Evolutionary conservation across 1,140 invertebrate genomes (phyloP).

Genomic region (Aphis craccivora): DNA sequence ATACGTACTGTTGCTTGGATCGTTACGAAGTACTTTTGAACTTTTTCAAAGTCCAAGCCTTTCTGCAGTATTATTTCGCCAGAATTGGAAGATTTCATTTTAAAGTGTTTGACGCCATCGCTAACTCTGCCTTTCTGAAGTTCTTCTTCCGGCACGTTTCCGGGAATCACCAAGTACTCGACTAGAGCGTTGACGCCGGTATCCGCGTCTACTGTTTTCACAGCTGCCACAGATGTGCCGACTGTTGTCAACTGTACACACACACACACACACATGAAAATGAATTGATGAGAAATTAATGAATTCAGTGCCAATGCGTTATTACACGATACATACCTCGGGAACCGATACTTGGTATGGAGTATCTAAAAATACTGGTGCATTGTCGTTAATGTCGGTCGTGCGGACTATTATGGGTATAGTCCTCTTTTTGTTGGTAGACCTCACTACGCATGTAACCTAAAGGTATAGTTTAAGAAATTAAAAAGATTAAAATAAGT

Average conservation of each 20-base stretch:
- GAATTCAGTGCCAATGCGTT: not conserved
- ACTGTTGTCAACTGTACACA: slow-evolving; percentile 78
- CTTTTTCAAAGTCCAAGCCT: slow-evolving; percentile 87
- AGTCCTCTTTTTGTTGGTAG: slow-evolving; percentile 75
- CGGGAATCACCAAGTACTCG: slow-evolving; percentile 77
- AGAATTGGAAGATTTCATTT: slow-evolving; percentile 87
- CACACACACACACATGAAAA: not conserved
- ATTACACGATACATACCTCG: slow-evolving; percentile 73
- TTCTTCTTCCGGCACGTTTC: slow-evolving; percentile 67
- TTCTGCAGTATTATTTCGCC: slow-evolving; percentile 89
- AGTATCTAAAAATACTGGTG: slow-evolving; percentile 78
- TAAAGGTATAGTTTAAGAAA: slow-evolving; percentile 64
- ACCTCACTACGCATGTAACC: slow-evolving; percentile 80
- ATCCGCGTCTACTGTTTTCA: slow-evolving; percentile 84
- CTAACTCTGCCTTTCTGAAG: slow-evolving; percentile 69
- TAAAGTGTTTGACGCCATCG: slow-evolving; percentile 83
- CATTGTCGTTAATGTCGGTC: slow-evolving; percentile 90
- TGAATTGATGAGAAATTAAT: not conserved
- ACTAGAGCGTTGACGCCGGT: slow-evolving; percentile 85
- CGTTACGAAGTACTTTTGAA: slow-evolving; percentile 87
- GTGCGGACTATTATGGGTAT: slow-evolving; percentile 89
- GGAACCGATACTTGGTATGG: slow-evolving; percentile 84
- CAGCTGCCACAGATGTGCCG: slow-evolving; percentile 84
- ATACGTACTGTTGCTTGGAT: slow-evolving; percentile 86
- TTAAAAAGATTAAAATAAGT: not conserved